These are phyloP conservation scores for Leptinotarsa defecta DNA, from an alignment of 1,140 invertebrate genomes.

Conservation along the genomic window DNA sequence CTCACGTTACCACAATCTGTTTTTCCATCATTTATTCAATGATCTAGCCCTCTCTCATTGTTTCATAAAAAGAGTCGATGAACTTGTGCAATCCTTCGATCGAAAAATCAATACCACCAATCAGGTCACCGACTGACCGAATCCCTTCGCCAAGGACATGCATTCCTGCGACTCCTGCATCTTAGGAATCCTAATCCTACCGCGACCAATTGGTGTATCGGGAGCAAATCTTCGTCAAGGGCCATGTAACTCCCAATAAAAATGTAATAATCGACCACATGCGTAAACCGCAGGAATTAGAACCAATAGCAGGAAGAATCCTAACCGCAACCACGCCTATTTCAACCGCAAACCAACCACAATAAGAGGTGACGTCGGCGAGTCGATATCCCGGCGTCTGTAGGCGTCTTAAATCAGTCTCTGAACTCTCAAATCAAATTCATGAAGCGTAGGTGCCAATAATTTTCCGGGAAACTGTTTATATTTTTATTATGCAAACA, in stretches of 20 bases:
- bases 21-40: too few relatives aligned
- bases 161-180: conserved; percentile 7
- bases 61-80: too few relatives aligned
- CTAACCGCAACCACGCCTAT: conserved; percentile 56
- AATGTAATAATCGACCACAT: conserved; percentile 57
- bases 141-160: not conserved
- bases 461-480: not conserved
- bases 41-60: too few relatives aligned
- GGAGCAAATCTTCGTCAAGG: conserved; percentile 12
- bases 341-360: conserved; percentile 61
- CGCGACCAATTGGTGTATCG: conserved; percentile 15
- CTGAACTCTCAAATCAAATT: not conserved
- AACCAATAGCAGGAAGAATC: conserved; percentile 53
- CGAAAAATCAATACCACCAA: conserved; percentile 20
- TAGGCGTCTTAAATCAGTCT: conserved; percentile 47
- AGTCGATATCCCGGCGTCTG: conserved; percentile 48
- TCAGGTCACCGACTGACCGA: conserved; percentile 20
- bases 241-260: conserved; percentile 53
- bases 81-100: not conserved
- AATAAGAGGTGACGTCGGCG: conserved; percentile 56
- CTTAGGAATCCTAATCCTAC: conserved; percentile 1
- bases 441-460: not conserved
- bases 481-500: too few relatives aligned
- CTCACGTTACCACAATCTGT: too few relatives aligned
- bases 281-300: conserved; percentile 57